Conservation (phyloP, 2,888 invertebrate genomes). For the Ephialtes manifestator region DNA sequence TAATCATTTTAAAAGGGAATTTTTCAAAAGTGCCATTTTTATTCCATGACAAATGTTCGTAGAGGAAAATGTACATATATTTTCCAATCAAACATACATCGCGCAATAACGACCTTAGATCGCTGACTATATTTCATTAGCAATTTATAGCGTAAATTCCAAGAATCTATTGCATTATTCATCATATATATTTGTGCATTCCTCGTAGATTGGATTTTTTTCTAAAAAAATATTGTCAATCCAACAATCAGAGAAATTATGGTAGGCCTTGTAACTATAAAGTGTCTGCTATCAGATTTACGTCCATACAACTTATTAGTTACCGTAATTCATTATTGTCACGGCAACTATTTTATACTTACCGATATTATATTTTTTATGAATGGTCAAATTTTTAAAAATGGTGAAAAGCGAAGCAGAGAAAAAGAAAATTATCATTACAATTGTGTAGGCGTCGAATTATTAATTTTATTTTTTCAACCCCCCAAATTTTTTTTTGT, state of each 20-base stretch:
- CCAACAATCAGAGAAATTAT: too few relatives aligned
- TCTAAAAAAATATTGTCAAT: not conserved
- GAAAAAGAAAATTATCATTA: constrained; percentile 43
- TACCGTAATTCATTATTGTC: too few relatives aligned
- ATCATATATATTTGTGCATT: not conserved
- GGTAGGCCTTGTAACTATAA: too few relatives aligned
- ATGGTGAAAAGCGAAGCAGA: not conserved
- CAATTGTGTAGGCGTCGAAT: constrained; percentile 19
- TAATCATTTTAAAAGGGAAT: too few relatives aligned
- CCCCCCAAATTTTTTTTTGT: constrained; percentile 48
- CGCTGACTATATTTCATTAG: not conserved
- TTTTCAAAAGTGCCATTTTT: not conserved
- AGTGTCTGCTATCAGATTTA: too few relatives aligned
- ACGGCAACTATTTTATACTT: too few relatives aligned
- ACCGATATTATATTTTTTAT: too few relatives aligned
- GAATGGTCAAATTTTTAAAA: not conserved
- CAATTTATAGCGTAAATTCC: not conserved
- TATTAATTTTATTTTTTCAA: constrained; percentile 28
- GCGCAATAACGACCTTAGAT: not conserved
- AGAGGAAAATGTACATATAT: not conserved
- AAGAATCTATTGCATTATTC: not conserved
- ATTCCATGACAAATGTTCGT: not conserved
- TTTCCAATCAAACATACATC: not conserved
- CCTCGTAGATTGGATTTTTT: not conserved
- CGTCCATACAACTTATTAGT: too few relatives aligned